Evolutionary conservation across 2,888 invertebrate species (phyloP), one percentile per base, ranked within the genome.

Genomic region (Alcis repandata): DNA sequence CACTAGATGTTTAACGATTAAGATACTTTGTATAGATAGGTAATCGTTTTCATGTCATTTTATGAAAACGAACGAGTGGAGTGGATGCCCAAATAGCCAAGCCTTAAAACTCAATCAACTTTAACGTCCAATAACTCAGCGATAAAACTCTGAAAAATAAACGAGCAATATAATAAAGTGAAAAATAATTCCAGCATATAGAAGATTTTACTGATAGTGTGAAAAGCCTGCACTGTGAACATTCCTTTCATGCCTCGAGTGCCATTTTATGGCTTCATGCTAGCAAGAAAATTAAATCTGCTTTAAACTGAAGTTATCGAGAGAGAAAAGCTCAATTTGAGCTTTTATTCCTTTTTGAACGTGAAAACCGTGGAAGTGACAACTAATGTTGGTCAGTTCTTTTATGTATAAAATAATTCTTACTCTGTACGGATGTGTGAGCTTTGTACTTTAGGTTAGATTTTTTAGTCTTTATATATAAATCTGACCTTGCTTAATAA

Each of bases 181-280:
- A 63, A 67, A 67, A 71, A 64, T 63, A 67, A 56, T 70, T 72
- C 68, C 59, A 58, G 49, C 43, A 4, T 17, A 20, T 43, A 69
- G 70, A 73, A 63, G 56, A 70, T 72, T 77, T 65, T 73, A 69
- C 67, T 75, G 69, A 75, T 71, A 71, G 71, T 65, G 70, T 76
- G 79, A 77, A 77, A 77, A 74, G 63, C 63, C 63, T 70, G 70
- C 65, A 59, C 69, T 63, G 58, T 65, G 64, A 76, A 77, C 74
- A 82, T 81, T 83, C 76, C 74, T 76, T 75, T 68, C 77, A 69
- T 72, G 66, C 68, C 68, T 62, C 66, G 51, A 73, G 64, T 71
- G 71, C 60, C 73, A 70, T 73, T 80, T 77, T 75, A 79, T 71
- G 69, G 69, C 77, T 79, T 73, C 72, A 79, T 79, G 77, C 69